Conservation (phyloP, 2,888 invertebrate genomes). For the Dioctria rufipes region DNA sequence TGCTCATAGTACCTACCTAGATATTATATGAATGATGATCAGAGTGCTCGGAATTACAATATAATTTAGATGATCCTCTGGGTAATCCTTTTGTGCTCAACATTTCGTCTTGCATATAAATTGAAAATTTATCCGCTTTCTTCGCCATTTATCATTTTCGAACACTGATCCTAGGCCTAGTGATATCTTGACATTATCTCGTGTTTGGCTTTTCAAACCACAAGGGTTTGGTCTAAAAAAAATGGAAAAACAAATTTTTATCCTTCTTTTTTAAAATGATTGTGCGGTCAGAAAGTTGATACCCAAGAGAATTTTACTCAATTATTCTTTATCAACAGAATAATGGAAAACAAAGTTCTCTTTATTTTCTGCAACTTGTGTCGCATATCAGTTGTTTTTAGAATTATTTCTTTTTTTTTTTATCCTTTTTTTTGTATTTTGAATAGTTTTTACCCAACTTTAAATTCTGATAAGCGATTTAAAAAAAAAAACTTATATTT, state of each 20-base stretch:
- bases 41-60: slow-evolving; percentile 5
- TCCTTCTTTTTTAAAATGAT: not conserved
- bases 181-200: slow-evolving; percentile 25
- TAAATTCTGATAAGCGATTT: too few relatives aligned
- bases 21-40: not conserved
- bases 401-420: not conserved
- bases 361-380: not conserved
- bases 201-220: slow-evolving; percentile 18
- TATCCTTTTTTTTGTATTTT: not conserved
- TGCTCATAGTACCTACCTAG: not conserved
- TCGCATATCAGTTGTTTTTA: not conserved
- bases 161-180: not conserved
- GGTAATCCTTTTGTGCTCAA: not conserved
- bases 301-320: slow-evolving; percentile 27
- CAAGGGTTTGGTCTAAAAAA: slow-evolving; percentile 15
- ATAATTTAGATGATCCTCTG: slow-evolving; percentile 5
- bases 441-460: too few relatives aligned
- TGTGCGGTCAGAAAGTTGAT: slow-evolving; percentile 4
- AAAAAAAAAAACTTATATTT: too few relatives aligned
- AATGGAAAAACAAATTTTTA: too few relatives aligned
- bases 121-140: slow-evolving; percentile 12
- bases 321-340: slow-evolving; percentile 20
- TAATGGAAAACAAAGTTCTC: not conserved
- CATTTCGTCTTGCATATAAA: slow-evolving; percentile 15
- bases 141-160: slow-evolving; percentile 2